These are phyloP conservation scores for Tiliacea citrago DNA, from an alignment of 2,888 invertebrate species.

Conservation along the genomic window DNA sequence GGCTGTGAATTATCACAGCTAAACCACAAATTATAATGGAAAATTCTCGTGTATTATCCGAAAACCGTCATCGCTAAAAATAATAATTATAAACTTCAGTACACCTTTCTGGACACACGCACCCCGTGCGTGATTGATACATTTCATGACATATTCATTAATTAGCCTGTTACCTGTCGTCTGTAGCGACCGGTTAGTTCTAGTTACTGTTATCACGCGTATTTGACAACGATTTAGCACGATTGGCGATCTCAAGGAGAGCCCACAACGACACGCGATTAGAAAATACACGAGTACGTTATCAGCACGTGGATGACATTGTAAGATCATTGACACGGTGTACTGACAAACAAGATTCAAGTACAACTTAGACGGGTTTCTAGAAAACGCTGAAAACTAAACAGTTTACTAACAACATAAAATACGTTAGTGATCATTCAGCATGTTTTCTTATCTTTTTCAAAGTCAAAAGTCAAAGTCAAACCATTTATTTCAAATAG, in stretches of 20 bases:
- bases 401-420: too few relatives aligned
- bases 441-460: too few relatives aligned
- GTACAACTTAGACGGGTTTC: not conserved
- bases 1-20: conserved; percentile 8
- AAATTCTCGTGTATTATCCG: not conserved
- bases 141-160: conserved; percentile 38
- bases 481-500: too few relatives aligned
- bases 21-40: conserved; percentile 4
- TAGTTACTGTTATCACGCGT: conserved; percentile 52
- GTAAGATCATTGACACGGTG: conserved; percentile 43
- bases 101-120: conserved; percentile 22
- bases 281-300: conserved; percentile 32
- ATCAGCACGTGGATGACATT: conserved; percentile 28
- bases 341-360: conserved; percentile 5
- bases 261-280: conserved; percentile 13
- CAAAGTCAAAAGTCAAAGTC: too few relatives aligned
- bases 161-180: conserved; percentile 36
- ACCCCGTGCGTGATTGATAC: conserved; percentile 40
- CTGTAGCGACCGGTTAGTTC: conserved; percentile 48
- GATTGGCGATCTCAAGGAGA: conserved; percentile 46
- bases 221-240: conserved; percentile 51
- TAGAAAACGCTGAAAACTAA: not conserved
- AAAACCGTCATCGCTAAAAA: conserved; percentile 13
- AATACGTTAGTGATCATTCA: not conserved
- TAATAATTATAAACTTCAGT: not conserved